Percentiles rank a stretch among this genome's conserved stretches.
phyloP scores from a whole-genome alignment of 2,113 vertebrate genomes.

The Bagarius yarrelli region DNA sequence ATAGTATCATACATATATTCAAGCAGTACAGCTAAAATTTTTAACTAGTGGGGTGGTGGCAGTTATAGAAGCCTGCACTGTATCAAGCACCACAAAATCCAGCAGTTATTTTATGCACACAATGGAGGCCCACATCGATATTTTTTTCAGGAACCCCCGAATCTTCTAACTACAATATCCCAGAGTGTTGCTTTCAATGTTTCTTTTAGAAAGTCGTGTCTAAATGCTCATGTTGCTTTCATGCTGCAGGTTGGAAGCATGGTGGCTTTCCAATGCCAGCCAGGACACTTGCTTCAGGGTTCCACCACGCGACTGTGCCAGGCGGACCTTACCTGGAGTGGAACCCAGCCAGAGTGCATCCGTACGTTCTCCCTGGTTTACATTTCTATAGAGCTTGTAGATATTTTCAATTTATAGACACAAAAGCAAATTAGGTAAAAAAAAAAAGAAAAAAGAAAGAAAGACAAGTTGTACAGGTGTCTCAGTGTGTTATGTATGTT shows the following conservation, averaged over 20 bases:
- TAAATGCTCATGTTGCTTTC: conserved; percentile 16
- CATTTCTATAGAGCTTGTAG: neutral
- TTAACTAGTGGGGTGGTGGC: too few relatives aligned
- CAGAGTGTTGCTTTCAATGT: neutral
- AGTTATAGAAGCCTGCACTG: too few relatives aligned
- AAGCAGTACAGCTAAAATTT: neutral
- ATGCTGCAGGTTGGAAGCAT: conserved; percentile 71
- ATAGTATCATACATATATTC: neutral
- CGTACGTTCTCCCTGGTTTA: conserved; percentile 69
- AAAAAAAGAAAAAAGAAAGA: neutral
- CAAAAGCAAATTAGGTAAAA: neutral
- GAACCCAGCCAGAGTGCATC: conserved; percentile 79
- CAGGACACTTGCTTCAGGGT: conserved; percentile 84
- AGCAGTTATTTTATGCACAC: too few relatives aligned
- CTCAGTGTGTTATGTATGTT: neutral
- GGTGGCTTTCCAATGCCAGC: conserved; percentile 82
- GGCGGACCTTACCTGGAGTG: conserved; percentile 86
- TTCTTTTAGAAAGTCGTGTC: neutral
- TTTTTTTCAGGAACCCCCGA: too few relatives aligned
- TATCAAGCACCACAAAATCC: too few relatives aligned
- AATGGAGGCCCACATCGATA: too few relatives aligned
- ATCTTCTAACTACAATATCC: neutral
- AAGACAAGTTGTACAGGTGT: neutral
- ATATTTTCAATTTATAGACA: neutral
- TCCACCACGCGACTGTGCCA: conserved; percentile 85